Percentiles rank a stretch among this genome's conserved stretches.
Conservation (phyloP, 2,888 invertebrate genomes). For the Drymonia ruficornis region DNA sequence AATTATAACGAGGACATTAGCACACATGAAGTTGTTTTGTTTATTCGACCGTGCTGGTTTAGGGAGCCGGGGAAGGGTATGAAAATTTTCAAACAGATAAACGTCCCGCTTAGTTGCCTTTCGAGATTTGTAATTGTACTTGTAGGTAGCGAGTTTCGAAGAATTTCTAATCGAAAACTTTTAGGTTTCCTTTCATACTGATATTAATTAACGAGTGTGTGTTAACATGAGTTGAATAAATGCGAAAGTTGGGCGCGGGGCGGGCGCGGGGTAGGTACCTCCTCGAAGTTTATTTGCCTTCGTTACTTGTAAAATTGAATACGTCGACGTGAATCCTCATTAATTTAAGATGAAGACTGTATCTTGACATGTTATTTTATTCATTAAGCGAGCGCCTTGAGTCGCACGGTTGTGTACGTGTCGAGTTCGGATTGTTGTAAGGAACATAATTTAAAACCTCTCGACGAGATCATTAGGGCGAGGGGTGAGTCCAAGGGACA, state of each 20-base stretch:
- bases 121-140: conserved; percentile 61
- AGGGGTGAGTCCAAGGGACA: conserved; percentile 38
- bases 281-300: conserved; percentile 74
- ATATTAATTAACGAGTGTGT: conserved; percentile 77
- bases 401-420: conserved; percentile 67
- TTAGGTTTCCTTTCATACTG: conserved; percentile 74
- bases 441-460: conserved; percentile 80
- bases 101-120: conserved; percentile 55
- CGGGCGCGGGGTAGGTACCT: conserved; percentile 32
- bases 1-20: conserved; percentile 51
- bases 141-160: conserved; percentile 58
- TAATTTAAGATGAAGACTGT: conserved; percentile 82
- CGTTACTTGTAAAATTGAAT: conserved; percentile 80
- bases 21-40: conserved; percentile 58
- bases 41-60: conserved; percentile 63
- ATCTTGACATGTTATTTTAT: conserved; percentile 83
- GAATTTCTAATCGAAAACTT: conserved; percentile 73
- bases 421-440: conserved; percentile 76
- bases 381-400: conserved; percentile 74
- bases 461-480: conserved; percentile 72
- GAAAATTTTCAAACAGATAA: conserved; percentile 59
- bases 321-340: conserved; percentile 77
- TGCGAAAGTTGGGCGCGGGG: conserved; percentile 57
- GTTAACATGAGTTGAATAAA: conserved; percentile 69
- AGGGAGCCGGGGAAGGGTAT: conserved; percentile 61